Evolutionary conservation across 30 jellyfish, hydroid and myxozoan species (phyloP), one percentile per base, ranked within the genome.

Genomic region (Morbakka virulenta): DNA sequence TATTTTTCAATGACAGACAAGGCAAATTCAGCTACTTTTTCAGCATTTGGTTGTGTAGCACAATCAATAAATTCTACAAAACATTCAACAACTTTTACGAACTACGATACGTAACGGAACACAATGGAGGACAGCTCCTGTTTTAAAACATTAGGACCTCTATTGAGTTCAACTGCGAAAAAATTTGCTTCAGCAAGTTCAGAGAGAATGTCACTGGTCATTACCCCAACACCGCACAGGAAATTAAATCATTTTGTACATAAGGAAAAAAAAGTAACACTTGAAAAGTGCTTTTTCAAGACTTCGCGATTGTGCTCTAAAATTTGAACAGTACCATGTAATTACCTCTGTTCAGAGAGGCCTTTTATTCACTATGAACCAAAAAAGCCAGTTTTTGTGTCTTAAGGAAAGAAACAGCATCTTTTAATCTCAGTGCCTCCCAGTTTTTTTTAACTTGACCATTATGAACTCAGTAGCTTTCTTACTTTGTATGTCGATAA

Each of bases 141-240:
- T 32, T 74, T 74, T 57, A 71, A 74, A 11, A 74, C 65, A 3
- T 74, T 65, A 6, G 86, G 76, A 76, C 86, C 57, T 52, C 57
- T 76, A 74, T 74, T 64, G 2, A 74, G 66, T 27, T 52, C 86
- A 14, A 74, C 26, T 51, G 86, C 86, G 57, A 74, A 62, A 74
- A 51, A 52, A 25, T 30, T 51, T 50, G 79, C 53, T 23, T 3
- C 86, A 51, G 64, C 80, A 52, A 74, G 86, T 65, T 52, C 86
- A 22, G 17, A 62, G 28, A 25, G 62, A 17, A 74, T 74, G 52
- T 74, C 53, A 14, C 32, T 47, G 0, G 67, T 74, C 79, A 74
- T 52, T 12, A 74, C 48, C 31, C 32, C 24, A 2, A 36, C 28
- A 34, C 52, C 57, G 0, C n/a, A n/a, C 86, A 74, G 21, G 31